These are phyloP conservation scores for Drosophila imparisetae DNA, from an alignment of 2,888 invertebrate species.

Conservation along the genomic window DNA sequence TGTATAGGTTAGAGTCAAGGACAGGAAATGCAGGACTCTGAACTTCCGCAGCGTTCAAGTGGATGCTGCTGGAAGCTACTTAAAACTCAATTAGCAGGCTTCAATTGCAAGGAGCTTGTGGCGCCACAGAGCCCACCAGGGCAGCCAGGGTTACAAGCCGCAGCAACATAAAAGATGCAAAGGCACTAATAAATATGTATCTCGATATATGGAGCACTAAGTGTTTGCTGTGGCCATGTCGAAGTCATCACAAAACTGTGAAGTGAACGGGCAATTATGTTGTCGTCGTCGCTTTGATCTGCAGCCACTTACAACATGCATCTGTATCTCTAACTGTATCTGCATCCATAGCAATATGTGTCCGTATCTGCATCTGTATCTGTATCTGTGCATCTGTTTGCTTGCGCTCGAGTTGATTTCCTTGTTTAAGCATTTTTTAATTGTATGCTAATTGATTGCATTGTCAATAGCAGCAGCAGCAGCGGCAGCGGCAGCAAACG, in stretches of 20 bases:
- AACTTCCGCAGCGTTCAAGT: conserved; percentile 69
- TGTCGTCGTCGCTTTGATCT: conserved; percentile 80
- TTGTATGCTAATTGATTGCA: conserved; percentile 80
- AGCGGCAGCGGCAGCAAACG: neutral
- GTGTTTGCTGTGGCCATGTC: conserved; percentile 60
- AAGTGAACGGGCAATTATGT: conserved; percentile 82
- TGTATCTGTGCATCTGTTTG: conserved; percentile 20
- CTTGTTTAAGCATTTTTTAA: conserved; percentile 75
- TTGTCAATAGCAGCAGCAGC: conserved; percentile 49
- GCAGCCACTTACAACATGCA: conserved; percentile 62
- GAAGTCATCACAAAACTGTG: conserved; percentile 74
- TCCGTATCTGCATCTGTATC: conserved; percentile 13
- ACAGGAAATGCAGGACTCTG: conserved; percentile 59
- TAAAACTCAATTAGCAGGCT: conserved; percentile 74
- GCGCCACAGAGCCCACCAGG: conserved; percentile 60
- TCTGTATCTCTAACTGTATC: conserved; percentile 7
- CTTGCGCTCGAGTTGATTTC: conserved; percentile 65
- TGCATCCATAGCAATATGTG: conserved; percentile 8
- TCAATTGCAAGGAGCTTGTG: conserved; percentile 44
- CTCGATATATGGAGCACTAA: conserved; percentile 40
- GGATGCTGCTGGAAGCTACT: conserved; percentile 66
- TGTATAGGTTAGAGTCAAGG: conserved; percentile 22
- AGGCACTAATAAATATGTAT: conserved; percentile 20
- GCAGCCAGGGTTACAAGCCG: conserved; percentile 43
- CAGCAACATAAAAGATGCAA: conserved; percentile 56